Base-by-base conservation (phyloP, 1,140 invertebrate species). In the Hycleus phaleratus region DNA sequence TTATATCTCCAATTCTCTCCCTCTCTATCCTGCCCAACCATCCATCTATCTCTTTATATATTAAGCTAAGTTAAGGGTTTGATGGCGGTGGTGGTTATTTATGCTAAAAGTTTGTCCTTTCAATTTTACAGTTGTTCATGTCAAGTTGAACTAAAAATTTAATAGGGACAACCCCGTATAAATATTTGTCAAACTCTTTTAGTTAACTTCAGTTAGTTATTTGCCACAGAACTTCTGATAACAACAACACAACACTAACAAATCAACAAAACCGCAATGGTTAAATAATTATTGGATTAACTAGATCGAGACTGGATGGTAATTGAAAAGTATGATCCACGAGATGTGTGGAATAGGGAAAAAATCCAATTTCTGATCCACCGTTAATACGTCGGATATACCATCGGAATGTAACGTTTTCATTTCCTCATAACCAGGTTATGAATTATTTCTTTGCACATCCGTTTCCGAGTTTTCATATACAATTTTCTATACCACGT, bases 361-460 rank as follows among this genome's bases (percentile, higher is more conserved):
- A 18, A 32, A 32, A 32, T 32, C 32, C 32, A 32, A 32, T 32
- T 32, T 32, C 32, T 32, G 32, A 32, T 32, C 32, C 7, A 7
- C 32, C 32, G 32, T 42, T 42, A 42, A 42, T 42, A 42, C 9
- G 40, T 42, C 40, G 9, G 32, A 42, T n/a, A 42, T 42, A 42
- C 9, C 9, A 42, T 11, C 40, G 40, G 48, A 55, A 59, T 53
- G 50, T 59, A 59, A 59, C 52, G 58, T 49, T 59, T 59, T 59
- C 58, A 59, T 59, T 59, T 59, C 51, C 58, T 53, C 40, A 25
- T 59, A 59, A 55, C 58, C 42, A 48, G 49, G 46, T 55, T 54
- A 53, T 59, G 51, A 59, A 59, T 59, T 59, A 59, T 59, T 59
- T 54, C 51, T 54, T 59, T 54, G 58, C 38, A 54, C 58, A 54